phyloP scores from a whole-genome alignment of 2,797 vertebrate genomes.

The Falco naumanni region DNA sequence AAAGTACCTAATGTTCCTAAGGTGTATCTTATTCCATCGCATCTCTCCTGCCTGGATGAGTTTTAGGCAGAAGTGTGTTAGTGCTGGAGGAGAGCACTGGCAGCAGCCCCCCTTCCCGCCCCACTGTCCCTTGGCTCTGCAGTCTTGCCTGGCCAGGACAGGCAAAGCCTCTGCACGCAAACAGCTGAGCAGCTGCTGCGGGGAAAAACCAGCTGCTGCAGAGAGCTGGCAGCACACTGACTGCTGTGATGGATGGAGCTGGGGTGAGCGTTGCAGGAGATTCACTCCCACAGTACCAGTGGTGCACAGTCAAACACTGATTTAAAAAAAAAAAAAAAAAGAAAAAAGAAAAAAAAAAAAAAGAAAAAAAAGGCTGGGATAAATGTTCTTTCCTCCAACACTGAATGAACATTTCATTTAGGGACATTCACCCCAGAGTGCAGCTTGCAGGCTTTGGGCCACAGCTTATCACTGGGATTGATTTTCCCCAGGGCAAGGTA shows the following conservation, averaged over 20 bases:
- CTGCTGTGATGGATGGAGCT: neutral
- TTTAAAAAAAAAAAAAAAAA: rapidly evolving
- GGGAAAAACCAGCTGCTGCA: neutral
- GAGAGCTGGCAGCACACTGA: neutral
- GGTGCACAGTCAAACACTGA: neutral
- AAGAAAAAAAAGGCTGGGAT: neutral
- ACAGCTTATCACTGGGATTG: neutral
- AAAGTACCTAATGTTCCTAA: neutral
- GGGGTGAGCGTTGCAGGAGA: rapidly evolving
- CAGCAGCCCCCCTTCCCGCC: neutral
- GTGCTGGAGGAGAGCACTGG: neutral
- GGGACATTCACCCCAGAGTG: rapidly evolving
- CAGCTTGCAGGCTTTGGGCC: neutral
- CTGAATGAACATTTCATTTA: rapidly evolving
- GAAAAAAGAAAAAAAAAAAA: too few species aligned
- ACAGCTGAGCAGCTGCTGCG: neutral
- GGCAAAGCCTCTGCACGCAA: neutral
- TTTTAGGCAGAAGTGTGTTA: rapidly evolving
- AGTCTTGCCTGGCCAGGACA: neutral
- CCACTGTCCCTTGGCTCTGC: neutral
- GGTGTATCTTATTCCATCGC: rapidly evolving
- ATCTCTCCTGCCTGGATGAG: neutral
- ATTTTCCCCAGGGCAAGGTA: neutral
- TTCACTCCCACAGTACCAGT: neutral
- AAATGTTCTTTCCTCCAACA: neutral